These are phyloP conservation scores for Taenaris catops DNA, from an alignment of 2,888 invertebrate species.

Conservation along the genomic window DNA sequence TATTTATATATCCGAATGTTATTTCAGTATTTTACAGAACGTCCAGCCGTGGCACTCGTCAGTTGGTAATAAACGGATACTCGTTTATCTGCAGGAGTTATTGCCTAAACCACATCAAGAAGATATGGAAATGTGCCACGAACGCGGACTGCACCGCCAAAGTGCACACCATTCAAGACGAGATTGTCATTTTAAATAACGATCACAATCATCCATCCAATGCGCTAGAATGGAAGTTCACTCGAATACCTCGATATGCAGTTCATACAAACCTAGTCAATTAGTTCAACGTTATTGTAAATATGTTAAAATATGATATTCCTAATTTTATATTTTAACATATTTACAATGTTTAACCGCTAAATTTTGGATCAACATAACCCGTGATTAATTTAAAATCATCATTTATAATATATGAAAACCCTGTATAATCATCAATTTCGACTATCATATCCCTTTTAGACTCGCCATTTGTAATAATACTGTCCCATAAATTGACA, in stretches of 20 bases:
- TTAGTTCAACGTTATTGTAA: background rate
- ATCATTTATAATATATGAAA: conserved; percentile 40
- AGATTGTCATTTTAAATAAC: conserved; percentile 43
- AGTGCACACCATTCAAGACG: conserved; percentile 47
- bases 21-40: conserved; percentile 54
- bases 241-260: too few species aligned
- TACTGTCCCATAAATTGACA: conserved; percentile 51
- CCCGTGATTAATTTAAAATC: conserved; percentile 57
- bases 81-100: conserved; percentile 54
- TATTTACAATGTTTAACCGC: conserved; percentile 17
- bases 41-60: conserved; percentile 46
- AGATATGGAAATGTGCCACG: conserved; percentile 54
- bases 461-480: conserved; percentile 41
- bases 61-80: conserved; percentile 49
- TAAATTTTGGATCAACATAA: conserved; percentile 28
- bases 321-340: background rate
- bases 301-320: background rate
- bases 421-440: conserved; percentile 53
- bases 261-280: background rate
- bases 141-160: conserved; percentile 52
- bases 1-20: conserved; percentile 5
- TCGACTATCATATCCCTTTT: conserved; percentile 47
- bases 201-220: conserved; percentile 41
- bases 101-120: conserved; percentile 46
- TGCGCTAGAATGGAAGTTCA: conserved; percentile 11